Evolutionary conservation across 2,113 vertebrate genomes (phyloP).

Genomic region (Tautogolabrus adspersus): DNA sequence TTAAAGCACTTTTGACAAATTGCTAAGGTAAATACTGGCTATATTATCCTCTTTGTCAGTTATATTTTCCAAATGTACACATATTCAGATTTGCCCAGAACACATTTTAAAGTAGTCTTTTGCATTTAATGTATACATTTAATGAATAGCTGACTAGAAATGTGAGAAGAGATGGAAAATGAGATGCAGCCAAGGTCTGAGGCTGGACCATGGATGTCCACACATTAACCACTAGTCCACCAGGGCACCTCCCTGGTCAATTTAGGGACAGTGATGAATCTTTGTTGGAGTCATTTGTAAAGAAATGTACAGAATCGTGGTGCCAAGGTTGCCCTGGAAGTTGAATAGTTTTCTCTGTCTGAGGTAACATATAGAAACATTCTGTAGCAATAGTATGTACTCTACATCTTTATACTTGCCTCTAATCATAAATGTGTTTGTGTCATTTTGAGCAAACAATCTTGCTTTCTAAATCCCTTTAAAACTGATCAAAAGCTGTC

Average conservation of each 20-base stretch:
- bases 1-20: background rate
- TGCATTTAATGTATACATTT: too few species aligned
- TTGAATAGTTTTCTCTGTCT: too few species aligned
- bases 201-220: too few species aligned
- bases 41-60: background rate
- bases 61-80: background rate
- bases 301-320: too few species aligned
- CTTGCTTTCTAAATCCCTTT: constrained; percentile 1
- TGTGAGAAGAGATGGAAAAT: background rate
- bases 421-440: background rate
- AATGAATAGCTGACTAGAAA: background rate
- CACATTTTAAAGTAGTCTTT: background rate
- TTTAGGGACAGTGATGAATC: too few species aligned
- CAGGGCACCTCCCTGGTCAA: too few species aligned
- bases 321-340: too few species aligned
- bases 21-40: background rate
- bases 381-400: too few species aligned
- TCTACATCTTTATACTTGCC: too few species aligned
- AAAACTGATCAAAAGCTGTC: constrained; percentile 11
- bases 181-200: background rate
- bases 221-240: too few species aligned
- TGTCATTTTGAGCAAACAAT: constrained; percentile 10
- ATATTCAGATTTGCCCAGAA: background rate
- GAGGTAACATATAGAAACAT: too few species aligned
- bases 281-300: too few species aligned